Evolutionary conservation across 2,113 vertebrate species (phyloP).

Genomic region (Proteles cristata): DNA sequence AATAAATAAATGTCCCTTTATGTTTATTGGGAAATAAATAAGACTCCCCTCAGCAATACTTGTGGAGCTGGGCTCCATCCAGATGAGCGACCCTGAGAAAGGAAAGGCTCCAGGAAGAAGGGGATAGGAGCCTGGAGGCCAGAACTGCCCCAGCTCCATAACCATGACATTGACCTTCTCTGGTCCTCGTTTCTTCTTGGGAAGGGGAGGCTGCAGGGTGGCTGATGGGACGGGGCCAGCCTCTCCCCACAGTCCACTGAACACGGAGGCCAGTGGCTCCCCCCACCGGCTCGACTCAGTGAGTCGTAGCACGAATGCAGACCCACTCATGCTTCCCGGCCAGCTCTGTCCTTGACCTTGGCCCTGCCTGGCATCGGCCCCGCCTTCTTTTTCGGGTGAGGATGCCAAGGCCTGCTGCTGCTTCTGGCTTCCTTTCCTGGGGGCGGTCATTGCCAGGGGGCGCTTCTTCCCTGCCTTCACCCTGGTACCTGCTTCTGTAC

Average conservation of each 20-base stretch:
- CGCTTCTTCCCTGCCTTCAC: fast-evolving
- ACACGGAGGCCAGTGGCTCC: no score
- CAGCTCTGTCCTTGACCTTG: not conserved
- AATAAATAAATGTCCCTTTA: not conserved
- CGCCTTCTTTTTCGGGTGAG: not conserved
- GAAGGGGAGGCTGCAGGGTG: not conserved
- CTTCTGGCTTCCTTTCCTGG: not conserved
- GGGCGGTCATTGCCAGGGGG: not conserved
- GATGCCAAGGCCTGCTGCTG: not conserved
- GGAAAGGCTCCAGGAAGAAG: not conserved
- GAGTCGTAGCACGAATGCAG: not conserved
- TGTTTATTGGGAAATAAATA: not conserved
- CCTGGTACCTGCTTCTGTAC: not conserved
- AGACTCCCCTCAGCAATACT: no score
- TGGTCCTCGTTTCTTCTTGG: not conserved
- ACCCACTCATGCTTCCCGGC: no score
- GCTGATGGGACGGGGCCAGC: not conserved
- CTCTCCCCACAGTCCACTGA: not conserved
- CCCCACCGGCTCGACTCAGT: fast-evolving
- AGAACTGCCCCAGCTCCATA: not conserved
- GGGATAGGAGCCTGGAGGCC: not conserved
- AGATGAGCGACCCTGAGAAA: not conserved
- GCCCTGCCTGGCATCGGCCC: not conserved
- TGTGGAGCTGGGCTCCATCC: not conserved
- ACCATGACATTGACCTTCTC: no score